Evolutionary conservation across 2,113 vertebrate species (phyloP), one percentile per base, ranked within the genome.

Genomic region (Pteropus alecto): DNA sequence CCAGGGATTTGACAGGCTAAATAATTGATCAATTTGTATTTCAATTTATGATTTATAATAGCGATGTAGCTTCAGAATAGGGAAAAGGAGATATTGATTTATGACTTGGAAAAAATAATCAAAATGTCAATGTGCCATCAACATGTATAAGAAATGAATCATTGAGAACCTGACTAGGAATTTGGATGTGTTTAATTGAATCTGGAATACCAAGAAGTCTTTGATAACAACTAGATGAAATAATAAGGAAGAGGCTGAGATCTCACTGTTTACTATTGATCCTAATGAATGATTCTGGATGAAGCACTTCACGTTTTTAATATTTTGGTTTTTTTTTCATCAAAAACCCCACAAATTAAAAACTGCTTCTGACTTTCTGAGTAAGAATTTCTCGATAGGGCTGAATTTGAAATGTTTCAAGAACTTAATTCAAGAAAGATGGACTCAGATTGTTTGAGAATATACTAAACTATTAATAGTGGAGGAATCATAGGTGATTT

Each of bases 41-140:
- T 10, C 56, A 90, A 4, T 84, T 77, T 77, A 18, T 91, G 90
- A 76, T 79, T 96, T 97, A 90, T 83, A 89, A 46, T 41, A 87
- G 51, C 33, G 65, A 2, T 46, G 38, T 63, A 77, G 14, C 51
- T 51, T 51, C 15, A 51, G 60, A 90, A 73, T 76, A 76, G 30
- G 56, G 61, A 87, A 96, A 94, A 63, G 71, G 67, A 78, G 46
- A 58, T 93, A 41, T 5, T 92, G 71, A 76, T 97, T 97, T 94
- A 90, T 93, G 70, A 73, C 35, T 60, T 81, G 70, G 30, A 63
- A 65, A 71, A 93, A 95, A 61, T 18, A 24, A 63, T 81, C 21
- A 93, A 38, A 77, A 68, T 30, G 35, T 28, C 89, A 78, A 88
- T 82, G 19, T 94, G 51, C 41, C 78, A 87, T 58, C 51, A 76